Evolutionary conservation across 1,140 invertebrate genomes (phyloP).

Genomic region (Achroia grisella): DNA sequence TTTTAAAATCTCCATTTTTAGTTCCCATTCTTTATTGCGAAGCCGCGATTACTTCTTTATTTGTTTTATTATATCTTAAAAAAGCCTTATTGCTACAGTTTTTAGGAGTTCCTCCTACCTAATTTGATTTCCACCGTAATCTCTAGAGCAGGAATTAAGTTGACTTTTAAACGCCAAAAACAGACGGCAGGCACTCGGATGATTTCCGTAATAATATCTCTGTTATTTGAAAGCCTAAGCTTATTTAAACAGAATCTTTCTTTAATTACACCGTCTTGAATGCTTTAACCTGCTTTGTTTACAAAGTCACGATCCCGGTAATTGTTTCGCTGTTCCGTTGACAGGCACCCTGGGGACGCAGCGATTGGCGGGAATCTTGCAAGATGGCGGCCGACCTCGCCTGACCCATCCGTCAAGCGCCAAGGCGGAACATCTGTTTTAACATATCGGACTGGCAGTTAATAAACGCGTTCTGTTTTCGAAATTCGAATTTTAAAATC

Average conservation of each 20-base stretch:
- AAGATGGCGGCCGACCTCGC: constrained; percentile 64
- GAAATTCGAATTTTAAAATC: constrained; percentile 25
- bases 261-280: constrained; percentile 37
- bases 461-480: constrained; percentile 53
- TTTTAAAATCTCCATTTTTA: no score
- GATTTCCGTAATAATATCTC: no score
- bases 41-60: no score
- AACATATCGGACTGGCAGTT: constrained; percentile 60
- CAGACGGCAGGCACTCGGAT: no score
- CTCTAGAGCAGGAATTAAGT: no score
- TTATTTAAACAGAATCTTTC: constrained; percentile 26
- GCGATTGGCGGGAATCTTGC: constrained; percentile 49
- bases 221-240: background rate
- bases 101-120: no score
- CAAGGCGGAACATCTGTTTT: constrained; percentile 67
- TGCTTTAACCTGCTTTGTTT: constrained; percentile 31
- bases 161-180: no score
- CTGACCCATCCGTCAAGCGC: constrained; percentile 64
- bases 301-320: constrained; percentile 51
- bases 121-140: no score
- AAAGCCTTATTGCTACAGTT: no score
- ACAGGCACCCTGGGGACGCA: constrained; percentile 50
- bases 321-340: constrained; percentile 57
- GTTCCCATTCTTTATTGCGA: no score
- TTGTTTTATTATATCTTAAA: no score